These are phyloP conservation scores for Falco cherrug DNA, from an alignment of 2,797 vertebrate species.

Conservation along the genomic window DNA sequence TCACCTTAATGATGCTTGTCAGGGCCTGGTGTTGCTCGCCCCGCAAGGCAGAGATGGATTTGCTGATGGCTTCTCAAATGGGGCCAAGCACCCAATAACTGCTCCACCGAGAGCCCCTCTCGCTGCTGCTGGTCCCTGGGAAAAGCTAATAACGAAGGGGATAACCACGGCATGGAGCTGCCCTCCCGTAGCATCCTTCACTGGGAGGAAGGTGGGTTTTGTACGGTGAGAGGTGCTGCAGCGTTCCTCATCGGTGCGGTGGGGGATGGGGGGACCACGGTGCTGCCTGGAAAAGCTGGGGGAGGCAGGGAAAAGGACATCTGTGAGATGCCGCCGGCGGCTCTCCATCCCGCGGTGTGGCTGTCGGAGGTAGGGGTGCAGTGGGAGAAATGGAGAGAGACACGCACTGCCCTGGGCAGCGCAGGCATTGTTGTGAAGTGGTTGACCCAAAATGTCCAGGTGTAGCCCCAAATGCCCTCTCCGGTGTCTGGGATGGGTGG, in stretches of 20 bases:
- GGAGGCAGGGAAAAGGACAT: not conserved
- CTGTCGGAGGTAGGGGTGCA: not conserved
- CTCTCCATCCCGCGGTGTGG: not conserved
- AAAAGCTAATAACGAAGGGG: not conserved
- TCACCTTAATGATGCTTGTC: not conserved
- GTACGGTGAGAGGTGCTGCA: rapidly evolving
- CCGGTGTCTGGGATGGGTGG: not conserved
- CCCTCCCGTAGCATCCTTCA: not conserved
- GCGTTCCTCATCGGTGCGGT: not conserved
- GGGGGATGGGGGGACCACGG: not conserved
- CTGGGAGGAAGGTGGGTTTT: rapidly evolving
- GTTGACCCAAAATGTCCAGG: not conserved
- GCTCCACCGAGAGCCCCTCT: not conserved
- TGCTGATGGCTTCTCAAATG: not conserved
- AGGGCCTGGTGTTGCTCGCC: not conserved
- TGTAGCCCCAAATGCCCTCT: not conserved
- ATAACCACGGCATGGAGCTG: not conserved
- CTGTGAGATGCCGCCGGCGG: conserved; percentile 16
- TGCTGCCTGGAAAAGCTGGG: not conserved
- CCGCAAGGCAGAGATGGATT: not conserved
- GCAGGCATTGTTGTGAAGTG: rapidly evolving
- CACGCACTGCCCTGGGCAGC: rapidly evolving
- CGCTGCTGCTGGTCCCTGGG: not conserved
- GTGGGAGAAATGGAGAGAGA: not conserved
- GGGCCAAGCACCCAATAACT: not conserved